phyloP scores from a whole-genome alignment of 2,888 invertebrate genomes.

The Lordiphosa andalusiaca region DNA sequence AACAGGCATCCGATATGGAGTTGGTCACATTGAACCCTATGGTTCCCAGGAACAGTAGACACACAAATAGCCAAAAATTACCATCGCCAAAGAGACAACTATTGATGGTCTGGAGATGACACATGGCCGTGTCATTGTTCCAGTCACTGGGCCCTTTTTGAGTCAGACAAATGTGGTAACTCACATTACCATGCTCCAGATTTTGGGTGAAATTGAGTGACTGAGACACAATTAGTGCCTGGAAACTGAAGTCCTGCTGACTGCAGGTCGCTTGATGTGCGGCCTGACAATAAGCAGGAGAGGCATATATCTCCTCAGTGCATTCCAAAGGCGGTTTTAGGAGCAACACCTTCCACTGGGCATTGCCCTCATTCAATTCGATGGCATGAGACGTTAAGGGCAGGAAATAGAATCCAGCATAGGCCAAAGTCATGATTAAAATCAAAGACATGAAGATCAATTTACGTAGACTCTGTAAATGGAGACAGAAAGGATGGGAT shows the following conservation, averaged over 20 bases:
- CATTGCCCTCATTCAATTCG: slow-evolving; percentile 38
- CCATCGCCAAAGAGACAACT: slow-evolving; percentile 82
- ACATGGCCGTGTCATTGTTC: slow-evolving; percentile 28
- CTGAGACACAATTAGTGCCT: slow-evolving; percentile 44
- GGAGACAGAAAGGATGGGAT: too few species aligned
- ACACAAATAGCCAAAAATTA: slow-evolving; percentile 88
- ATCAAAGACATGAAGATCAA: slow-evolving; percentile 86
- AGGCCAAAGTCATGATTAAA: slow-evolving; percentile 84
- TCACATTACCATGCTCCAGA: slow-evolving; percentile 38
- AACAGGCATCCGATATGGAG: slow-evolving; percentile 93
- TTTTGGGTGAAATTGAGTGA: slow-evolving; percentile 26
- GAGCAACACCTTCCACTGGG: slow-evolving; percentile 52
- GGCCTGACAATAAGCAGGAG: slow-evolving; percentile 35
- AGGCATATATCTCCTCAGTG: slow-evolving; percentile 35
- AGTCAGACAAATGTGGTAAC: slow-evolving; percentile 39
- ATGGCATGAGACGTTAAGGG: slow-evolving; percentile 79
- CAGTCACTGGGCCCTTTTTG: slow-evolving; percentile 11
- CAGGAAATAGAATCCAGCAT: slow-evolving; percentile 86
- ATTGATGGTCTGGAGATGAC: slow-evolving; percentile 41
- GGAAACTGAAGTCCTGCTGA: slow-evolving; percentile 24
- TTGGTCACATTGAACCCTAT: slow-evolving; percentile 92
- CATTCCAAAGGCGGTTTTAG: slow-evolving; percentile 29
- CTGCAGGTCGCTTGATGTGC: slow-evolving; percentile 49
- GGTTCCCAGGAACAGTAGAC: slow-evolving; percentile 87
- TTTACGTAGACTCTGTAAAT: slow-evolving; percentile 82